Conservation (phyloP, 1,140 invertebrate genomes). For the Papilio aristodemus region DNA sequence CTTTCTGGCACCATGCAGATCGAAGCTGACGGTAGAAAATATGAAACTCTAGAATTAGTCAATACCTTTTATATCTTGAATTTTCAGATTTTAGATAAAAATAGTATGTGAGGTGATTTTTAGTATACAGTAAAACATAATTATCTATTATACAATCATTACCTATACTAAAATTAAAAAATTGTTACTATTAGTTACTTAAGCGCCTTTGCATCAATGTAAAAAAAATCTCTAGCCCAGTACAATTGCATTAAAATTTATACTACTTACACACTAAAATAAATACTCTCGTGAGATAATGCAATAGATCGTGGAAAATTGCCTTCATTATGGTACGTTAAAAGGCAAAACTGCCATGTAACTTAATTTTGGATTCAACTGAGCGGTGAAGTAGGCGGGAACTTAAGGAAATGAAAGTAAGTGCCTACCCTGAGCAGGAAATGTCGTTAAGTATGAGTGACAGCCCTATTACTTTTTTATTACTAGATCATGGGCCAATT, state of each 20-base stretch:
- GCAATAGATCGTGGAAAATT: constrained; percentile 24
- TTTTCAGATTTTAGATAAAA: too few species aligned
- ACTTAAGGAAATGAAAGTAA: constrained; percentile 34
- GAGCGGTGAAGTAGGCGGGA: constrained; percentile 31
- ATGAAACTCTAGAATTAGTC: too few species aligned
- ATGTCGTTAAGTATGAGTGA: constrained; percentile 29
- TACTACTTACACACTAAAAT: too few species aligned
- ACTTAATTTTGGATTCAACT: constrained; percentile 27
- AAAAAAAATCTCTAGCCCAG: neutral
- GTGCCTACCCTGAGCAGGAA: constrained; percentile 27
- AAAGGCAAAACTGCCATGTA: constrained; percentile 31
- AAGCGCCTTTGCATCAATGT: too few species aligned
- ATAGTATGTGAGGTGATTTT: too few species aligned
- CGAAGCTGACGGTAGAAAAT: too few species aligned
- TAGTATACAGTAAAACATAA: too few species aligned
- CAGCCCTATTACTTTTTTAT: constrained; percentile 23
- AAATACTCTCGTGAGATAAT: constrained; percentile 8
- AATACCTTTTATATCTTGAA: too few species aligned
- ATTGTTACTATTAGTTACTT: too few species aligned
- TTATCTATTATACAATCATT: too few species aligned
- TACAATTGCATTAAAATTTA: neutral
- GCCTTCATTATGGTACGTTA: constrained; percentile 30
- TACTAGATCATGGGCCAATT: neutral
- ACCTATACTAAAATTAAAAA: too few species aligned
- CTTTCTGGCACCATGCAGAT: too few species aligned